Base-by-base conservation (phyloP, 2,888 invertebrate species). In the Caenorhabditis japonica region DNA sequence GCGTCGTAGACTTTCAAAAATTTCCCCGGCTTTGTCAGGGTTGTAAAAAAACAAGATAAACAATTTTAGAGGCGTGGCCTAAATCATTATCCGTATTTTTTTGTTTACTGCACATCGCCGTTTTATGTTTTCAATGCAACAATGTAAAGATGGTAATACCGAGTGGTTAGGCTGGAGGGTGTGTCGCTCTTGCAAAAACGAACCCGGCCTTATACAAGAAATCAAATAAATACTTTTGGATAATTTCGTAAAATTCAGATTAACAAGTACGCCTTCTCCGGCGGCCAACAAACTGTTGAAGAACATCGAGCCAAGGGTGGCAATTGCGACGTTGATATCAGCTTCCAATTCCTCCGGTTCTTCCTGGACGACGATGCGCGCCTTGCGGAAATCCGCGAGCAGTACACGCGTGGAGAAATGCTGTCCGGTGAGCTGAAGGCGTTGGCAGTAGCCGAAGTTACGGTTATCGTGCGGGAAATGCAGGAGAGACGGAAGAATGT, bases 261-360 rank as follows among this genome's bases (percentile, higher is more conserved):
- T 59, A 92, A 91, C 87, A 97, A 95, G 89, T 94, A 97, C 89
- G 99, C 99, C 4, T 99, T 97, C 90, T 97, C 97, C 38, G 99
- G 99, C 3, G 99, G 99, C 3, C 93, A 93, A 84, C 91, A 92
- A 5, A 95, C 96, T 0, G 90, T 95, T 0, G 97, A 99, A 86
- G 96, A 97, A 87, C 99, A 99, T 68, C 70, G 83, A n/a, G 88
- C 87, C 64, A 88, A 89, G 27, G 97, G 99, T 19, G 99, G 99
- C n/a, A 92, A 97, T 89, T 94, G 97, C 80, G 93, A 94, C 59
- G 92, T 99, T 7, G 99, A 99, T 89, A 94, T 95, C 61, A 92
- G 96, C 0, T 99, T 91, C 90, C 95, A 97, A 88, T 94, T 97
- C 89, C 90, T 99, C 25, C 92, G 91, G 25, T 99, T 96, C 89